These are phyloP conservation scores for Apomyelois bistriatella DNA, from an alignment of 2,888 invertebrate species.

Conservation along the genomic window DNA sequence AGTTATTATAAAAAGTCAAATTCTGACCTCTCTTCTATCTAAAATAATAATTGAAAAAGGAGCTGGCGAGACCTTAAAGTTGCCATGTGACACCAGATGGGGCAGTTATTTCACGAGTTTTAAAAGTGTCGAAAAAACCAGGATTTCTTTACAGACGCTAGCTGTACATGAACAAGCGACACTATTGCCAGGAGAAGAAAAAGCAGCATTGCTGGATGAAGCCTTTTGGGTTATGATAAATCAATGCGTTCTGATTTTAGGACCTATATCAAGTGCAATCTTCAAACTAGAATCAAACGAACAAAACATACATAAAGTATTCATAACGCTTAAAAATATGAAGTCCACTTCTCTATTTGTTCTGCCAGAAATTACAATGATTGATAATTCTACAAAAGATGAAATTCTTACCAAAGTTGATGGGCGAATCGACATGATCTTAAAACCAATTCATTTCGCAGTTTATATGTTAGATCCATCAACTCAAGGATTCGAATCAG, in stretches of 20 bases:
- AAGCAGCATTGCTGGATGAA: neutral
- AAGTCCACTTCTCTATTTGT: too few species aligned
- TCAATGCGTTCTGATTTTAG: neutral
- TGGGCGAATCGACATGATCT: too few species aligned
- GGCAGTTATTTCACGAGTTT: neutral
- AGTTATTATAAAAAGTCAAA: neutral
- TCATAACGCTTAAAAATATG: too few species aligned
- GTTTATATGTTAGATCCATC: neutral
- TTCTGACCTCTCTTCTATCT: neutral
- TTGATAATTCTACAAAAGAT: too few species aligned
- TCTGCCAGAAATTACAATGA: too few species aligned
- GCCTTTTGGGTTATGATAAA: neutral
- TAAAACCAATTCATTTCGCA: too few species aligned
- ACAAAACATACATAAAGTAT: too few species aligned
- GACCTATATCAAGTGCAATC: neutral
- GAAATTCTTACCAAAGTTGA: too few species aligned
- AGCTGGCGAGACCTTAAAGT: neutral
- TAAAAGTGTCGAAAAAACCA: neutral
- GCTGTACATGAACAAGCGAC: neutral
- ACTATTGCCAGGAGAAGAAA: neutral
- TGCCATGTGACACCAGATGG: neutral
- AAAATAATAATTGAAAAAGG: neutral
- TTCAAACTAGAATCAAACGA: neutral
- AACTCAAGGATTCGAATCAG: too few species aligned
- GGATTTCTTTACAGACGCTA: neutral